Evolutionary conservation across 2,797 vertebrate genomes (phyloP).

Genomic region (Gobionotothen gibberifrons): DNA sequence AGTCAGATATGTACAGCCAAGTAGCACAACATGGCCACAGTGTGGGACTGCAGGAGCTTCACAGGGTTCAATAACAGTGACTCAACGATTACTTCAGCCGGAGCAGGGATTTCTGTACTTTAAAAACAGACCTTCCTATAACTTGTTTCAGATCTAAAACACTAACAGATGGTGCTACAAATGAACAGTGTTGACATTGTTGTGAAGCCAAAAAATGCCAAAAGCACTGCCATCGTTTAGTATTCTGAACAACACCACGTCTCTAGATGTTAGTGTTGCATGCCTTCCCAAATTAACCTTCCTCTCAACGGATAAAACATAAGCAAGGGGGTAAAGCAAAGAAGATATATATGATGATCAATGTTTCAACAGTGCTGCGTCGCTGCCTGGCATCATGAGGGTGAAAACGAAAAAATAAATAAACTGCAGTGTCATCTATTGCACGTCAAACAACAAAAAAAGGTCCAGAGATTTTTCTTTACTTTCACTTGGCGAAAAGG

Average conservation of each 20-base stretch:
- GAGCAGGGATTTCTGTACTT: constrained; percentile 15
- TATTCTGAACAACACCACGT: constrained; percentile 9
- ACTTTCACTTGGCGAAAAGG: too few relatives aligned
- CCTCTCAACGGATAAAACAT: not conserved
- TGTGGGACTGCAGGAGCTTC: constrained; percentile 45
- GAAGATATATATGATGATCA: constrained; percentile 24
- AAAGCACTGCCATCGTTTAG: constrained; percentile 17
- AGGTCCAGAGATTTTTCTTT: too few relatives aligned
- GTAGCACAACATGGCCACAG: constrained; percentile 47
- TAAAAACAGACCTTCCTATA: not conserved
- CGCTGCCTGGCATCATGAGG: too few relatives aligned
- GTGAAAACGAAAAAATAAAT: too few relatives aligned
- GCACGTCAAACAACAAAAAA: too few relatives aligned
- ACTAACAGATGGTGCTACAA: constrained; percentile 31
- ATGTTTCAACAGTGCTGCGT: too few relatives aligned
- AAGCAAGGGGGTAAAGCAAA: not conserved
- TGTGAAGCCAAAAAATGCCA: constrained; percentile 21
- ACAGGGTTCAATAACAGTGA: constrained; percentile 50
- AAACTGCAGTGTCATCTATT: too few relatives aligned
- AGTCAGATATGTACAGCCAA: constrained; percentile 53
- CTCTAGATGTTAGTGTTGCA: not conserved
- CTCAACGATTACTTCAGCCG: constrained; percentile 36
- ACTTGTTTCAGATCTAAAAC: constrained; percentile 27
- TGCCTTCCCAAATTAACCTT: constrained; percentile 23
- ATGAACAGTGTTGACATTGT: constrained; percentile 10